Conservation (phyloP, 2,113 vertebrate species). For the Entelurus aequoreus region DNA sequence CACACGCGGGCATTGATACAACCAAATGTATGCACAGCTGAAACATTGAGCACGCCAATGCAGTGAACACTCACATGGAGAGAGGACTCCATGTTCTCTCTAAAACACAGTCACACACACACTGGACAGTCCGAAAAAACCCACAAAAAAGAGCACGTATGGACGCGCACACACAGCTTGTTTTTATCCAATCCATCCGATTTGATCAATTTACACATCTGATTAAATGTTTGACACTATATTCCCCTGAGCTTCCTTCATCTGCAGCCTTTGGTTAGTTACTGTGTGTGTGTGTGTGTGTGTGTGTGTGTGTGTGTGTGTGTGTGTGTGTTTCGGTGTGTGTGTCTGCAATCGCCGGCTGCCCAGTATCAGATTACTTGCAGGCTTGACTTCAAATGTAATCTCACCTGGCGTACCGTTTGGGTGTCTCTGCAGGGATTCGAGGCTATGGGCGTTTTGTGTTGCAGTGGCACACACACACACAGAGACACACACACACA, state of each 20-base stretch:
- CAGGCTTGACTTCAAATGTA: slow-evolving; percentile 45
- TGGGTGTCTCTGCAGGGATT: slow-evolving; percentile 5
- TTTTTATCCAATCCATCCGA: slow-evolving; percentile 20
- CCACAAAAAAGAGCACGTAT: slow-evolving; percentile 28
- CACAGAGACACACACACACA: slow-evolving; percentile 26
- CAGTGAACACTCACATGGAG: slow-evolving; percentile 30
- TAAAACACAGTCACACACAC: slow-evolving; percentile 1
- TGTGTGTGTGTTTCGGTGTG: slow-evolving; percentile 12
- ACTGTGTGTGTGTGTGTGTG: not conserved
- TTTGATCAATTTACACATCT: slow-evolving; percentile 6
- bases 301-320: slow-evolving; percentile 5
- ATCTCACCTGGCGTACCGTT: slow-evolving; percentile 47
- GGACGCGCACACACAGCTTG: not conserved
- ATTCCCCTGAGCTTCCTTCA: slow-evolving; percentile 2
- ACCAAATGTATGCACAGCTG: slow-evolving; percentile 41
- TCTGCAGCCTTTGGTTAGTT: no score
- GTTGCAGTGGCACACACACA: slow-evolving; percentile 5
- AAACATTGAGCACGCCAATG: slow-evolving; percentile 55
- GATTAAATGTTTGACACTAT: not conserved
- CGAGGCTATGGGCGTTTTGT: slow-evolving; percentile 6
- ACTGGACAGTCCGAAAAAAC: slow-evolving; percentile 33
- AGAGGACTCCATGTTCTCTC: slow-evolving; percentile 30
- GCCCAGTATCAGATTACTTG: slow-evolving; percentile 53
- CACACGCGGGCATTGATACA: not conserved
- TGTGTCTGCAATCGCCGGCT: slow-evolving; percentile 34